phyloP scores from a whole-genome alignment of 2,113 vertebrate genomes.

The Neolamprologus sp. region DNA sequence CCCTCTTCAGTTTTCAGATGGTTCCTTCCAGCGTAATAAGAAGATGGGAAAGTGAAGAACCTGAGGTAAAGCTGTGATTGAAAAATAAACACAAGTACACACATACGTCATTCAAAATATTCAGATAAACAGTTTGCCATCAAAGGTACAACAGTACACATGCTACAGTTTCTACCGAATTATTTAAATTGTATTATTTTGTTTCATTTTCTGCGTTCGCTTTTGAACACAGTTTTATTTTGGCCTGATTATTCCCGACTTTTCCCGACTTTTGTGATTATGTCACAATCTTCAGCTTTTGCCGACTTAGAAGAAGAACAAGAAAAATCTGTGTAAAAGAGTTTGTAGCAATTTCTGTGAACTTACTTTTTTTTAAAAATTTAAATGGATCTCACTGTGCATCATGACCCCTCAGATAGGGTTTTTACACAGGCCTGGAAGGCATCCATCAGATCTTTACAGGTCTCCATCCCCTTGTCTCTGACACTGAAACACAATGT shows the following conservation, averaged over 20 bases:
- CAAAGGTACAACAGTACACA: background rate
- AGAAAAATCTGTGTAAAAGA: background rate
- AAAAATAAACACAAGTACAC: background rate
- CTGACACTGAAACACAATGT: constrained; percentile 56
- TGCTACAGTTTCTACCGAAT: background rate
- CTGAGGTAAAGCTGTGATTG: constrained; percentile 8
- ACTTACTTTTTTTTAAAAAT: background rate
- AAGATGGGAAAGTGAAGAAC: constrained; percentile 25
- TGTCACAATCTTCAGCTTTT: background rate
- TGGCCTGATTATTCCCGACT: background rate
- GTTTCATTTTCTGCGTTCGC: background rate
- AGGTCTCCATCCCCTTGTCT: constrained; percentile 49
- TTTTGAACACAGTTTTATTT: background rate
- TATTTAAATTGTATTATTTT: background rate
- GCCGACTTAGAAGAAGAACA: background rate
- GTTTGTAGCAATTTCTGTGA: background rate
- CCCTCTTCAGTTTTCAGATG: background rate
- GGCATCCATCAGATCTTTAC: constrained; percentile 67
- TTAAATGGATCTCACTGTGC: background rate
- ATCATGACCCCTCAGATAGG: constrained; percentile 54
- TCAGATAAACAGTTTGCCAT: background rate
- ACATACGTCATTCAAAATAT: background rate
- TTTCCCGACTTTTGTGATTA: background rate
- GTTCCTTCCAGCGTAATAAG: background rate
- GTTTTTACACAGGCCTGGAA: constrained; percentile 69